Base-by-base conservation (phyloP, 1,140 invertebrate genomes). In the Drosophila pseudoananassae region DNA sequence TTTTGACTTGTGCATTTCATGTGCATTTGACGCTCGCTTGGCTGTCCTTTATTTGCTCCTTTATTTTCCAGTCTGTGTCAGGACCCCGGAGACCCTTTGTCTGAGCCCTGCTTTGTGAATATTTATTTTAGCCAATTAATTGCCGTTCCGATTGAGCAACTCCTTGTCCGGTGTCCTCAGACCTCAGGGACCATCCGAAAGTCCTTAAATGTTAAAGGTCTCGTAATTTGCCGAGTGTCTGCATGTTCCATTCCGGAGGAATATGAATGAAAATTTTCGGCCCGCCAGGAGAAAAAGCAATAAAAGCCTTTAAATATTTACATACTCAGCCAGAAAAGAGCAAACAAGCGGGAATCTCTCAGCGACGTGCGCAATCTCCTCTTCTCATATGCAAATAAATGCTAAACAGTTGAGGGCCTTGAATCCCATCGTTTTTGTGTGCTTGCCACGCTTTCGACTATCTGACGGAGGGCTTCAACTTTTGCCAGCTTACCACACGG, bases 291-390 rank as follows among this genome's bases (percentile, higher is more conserved):
- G 76, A 60, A 76, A 81, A 85, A 77, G 82, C 78, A 85, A 85
- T 87, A 87, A 81, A 87, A 61, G 66, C 50, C 63, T 70, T 81
- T 85, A 78, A 85, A 87, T 85, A 87, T 85, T 85, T 85, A 81
- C 81, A 74, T 59, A 61, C 63, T 63, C 68, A 63, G 68, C 43
- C 60, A 76, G 66, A 87, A 81, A 81, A 87, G 82, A 66, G 69
- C 82, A 85, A 87, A 85, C 64, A 73, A 55, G 70, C 56, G 50
- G 40, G 57, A 50, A 50, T 33, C 57, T 27, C 33, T 38, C 46
- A 14, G 43, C 43, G 20, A 46, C 43, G 43, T n/a, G 55, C 58
- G 63, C 57, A 76, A 52, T 63, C 78, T 80, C 40, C 61, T 36
- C 33, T 59, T 58, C 73, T 69, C 57, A 47, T 84, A 85, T 85